Evolutionary conservation across 2,113 vertebrate species (phyloP).

Genomic region (Takifugu flavidus): DNA sequence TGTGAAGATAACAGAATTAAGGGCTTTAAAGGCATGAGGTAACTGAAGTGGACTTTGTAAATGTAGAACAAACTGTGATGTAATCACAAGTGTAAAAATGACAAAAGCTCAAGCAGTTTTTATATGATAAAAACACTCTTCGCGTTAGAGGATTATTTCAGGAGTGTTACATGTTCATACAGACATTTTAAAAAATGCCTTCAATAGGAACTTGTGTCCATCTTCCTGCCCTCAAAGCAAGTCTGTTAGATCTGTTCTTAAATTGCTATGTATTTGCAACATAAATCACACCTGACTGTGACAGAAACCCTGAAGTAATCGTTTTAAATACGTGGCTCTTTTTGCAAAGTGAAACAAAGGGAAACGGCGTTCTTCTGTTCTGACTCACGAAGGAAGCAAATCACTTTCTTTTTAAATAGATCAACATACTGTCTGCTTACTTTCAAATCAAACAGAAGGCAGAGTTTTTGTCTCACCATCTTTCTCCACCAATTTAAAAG

Average conservation of each 20-base stretch:
- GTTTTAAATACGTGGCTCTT: rapidly evolving
- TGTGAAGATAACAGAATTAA: conserved; percentile 41
- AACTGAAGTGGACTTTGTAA: conserved; percentile 54
- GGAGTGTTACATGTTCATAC: too few species aligned
- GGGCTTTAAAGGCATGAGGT: not conserved
- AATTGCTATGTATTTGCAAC: not conserved
- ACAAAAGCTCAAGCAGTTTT: conserved; percentile 36
- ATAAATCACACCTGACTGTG: not conserved
- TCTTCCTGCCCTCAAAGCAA: not conserved
- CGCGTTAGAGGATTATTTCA: not conserved
- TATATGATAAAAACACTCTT: conserved; percentile 1
- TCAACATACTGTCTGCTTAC: not conserved
- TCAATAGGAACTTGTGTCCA: not conserved
- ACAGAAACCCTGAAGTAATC: not conserved
- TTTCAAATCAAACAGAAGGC: not conserved
- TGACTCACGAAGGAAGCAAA: not conserved
- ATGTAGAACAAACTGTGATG: conserved; percentile 9
- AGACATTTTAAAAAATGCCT: too few species aligned
- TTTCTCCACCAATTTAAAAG: conserved; percentile 90
- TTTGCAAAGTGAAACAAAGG: not conserved
- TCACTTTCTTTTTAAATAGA: not conserved
- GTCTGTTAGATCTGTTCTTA: too few species aligned
- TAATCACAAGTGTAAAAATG: not conserved
- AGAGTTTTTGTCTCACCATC: conserved; percentile 76
- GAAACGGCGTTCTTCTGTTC: not conserved